phyloP scores from a whole-genome alignment of 2,888 invertebrate genomes.

The Campoplex capitator region DNA sequence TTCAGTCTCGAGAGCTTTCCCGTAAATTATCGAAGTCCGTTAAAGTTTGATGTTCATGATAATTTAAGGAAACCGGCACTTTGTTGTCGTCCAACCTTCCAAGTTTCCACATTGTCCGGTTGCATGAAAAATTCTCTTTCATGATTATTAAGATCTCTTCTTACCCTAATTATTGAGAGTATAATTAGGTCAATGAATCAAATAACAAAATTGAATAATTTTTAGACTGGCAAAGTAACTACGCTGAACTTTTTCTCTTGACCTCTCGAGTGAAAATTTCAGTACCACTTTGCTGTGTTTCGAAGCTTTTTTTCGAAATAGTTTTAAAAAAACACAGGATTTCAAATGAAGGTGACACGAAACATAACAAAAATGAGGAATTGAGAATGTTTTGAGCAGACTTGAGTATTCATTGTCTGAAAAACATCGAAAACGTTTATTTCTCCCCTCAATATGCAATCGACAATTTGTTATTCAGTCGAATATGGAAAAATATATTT shows the following conservation, averaged over 20 bases:
- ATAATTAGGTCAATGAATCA: too few relatives aligned
- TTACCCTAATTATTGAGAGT: neutral
- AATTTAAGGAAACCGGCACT: neutral
- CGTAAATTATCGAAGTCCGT: neutral
- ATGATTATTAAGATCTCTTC: neutral
- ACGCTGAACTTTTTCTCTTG: too few relatives aligned
- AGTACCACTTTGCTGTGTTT: neutral
- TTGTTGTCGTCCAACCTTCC: neutral
- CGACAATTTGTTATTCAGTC: neutral
- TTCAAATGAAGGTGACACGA: neutral
- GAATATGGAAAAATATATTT: constrained; percentile 30
- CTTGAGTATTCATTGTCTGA: neutral
- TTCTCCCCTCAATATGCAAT: neutral
- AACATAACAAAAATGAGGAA: neutral
- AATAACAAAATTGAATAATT: too few relatives aligned
- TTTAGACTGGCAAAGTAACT: too few relatives aligned
- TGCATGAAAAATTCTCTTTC: neutral
- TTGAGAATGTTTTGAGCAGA: neutral
- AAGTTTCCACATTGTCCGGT: neutral
- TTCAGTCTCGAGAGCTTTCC: neutral
- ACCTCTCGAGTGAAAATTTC: too few relatives aligned
- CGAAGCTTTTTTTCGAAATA: neutral
- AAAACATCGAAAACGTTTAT: neutral
- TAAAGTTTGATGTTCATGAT: neutral
- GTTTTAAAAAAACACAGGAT: neutral